Evolutionary conservation across 2,888 invertebrate species (phyloP), one percentile per base, ranked within the genome.

Genomic region (Morinoia aosen): DNA sequence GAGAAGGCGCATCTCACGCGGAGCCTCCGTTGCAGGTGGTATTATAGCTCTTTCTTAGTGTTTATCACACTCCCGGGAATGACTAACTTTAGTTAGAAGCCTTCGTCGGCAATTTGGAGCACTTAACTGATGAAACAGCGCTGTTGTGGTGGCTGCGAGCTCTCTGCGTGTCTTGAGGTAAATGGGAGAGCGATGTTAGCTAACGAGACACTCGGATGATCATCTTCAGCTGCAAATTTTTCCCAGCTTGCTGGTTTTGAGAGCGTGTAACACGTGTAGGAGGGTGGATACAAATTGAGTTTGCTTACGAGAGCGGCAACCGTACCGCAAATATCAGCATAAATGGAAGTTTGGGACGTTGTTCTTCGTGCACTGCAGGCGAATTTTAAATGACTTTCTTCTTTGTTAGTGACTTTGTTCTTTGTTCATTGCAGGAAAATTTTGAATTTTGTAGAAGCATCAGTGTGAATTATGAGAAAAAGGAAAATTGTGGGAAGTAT

Each of bases 31-130:
- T 57, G 57, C 93, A 93, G 93, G 93, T 93, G 93, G 57, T 93
- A 93, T 56, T 93, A 93, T 93, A 93, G 93, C 93, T 93, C 93
- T 93, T 93, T 93, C 93, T 93, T 93, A 56, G 93, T 93, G 93
- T 93, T 93, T 93, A 93, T 93, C 93, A 93, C 93, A 93, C 93
- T 93, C 93, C 93, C n/a, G 93, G 93, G 93, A 93, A 93, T 93
- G 93, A 93, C 93, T 93, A 93, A 93, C 93, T 93, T 93, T 93
- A 93, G 93, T 93, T 93, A 93, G 93, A 93, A 93, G 93, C 93
- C 93, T 93, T 93, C 93, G 93, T 93, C 93, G 93, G 93, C 93
- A 93, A 93, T 93, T 93, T 93, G 93, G 93, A 93, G 93, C 93
- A 93, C 93, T 93, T 93, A 93, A 93, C 93, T 93, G 93, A 93